These are phyloP conservation scores for Campylomormyrus tamandua DNA, from an alignment of 2,113 vertebrate genomes.

Conservation along the genomic window DNA sequence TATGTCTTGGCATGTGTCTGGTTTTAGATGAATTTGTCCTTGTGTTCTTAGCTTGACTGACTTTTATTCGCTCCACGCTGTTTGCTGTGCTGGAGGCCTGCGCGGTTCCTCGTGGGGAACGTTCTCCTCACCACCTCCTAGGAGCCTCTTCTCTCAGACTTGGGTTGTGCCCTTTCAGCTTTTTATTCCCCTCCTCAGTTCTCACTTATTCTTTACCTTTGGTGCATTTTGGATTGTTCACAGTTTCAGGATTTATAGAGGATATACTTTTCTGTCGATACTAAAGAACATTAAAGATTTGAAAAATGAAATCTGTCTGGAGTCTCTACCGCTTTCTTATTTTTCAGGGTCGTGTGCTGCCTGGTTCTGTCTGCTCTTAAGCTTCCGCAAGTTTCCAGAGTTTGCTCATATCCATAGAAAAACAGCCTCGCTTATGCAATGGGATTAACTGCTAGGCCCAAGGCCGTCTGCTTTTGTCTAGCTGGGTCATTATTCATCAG, in stretches of 20 bases:
- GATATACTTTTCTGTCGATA: constrained; percentile 42
- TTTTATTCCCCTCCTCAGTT: constrained; percentile 7
- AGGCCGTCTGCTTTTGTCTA: background rate
- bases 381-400: background rate
- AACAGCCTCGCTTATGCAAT: background rate
- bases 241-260: constrained; percentile 18
- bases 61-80: constrained; percentile 6
- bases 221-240: constrained; percentile 40
- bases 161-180: constrained; percentile 1
- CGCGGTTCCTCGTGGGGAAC: constrained; percentile 30
- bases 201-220: constrained; percentile 30
- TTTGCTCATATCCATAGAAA: background rate
- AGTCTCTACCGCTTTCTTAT: background rate
- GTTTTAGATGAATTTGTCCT: constrained; percentile 24
- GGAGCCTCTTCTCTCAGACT: background rate
- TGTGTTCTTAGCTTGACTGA: background rate
- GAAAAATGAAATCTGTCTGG: constrained; percentile 28
- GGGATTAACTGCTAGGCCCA: background rate
- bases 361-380: background rate
- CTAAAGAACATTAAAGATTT: constrained; percentile 56
- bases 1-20: constrained; percentile 20
- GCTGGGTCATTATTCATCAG: background rate
- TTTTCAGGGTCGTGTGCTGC: background rate
- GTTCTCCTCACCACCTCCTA: background rate
- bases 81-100: background rate